Base-by-base conservation (phyloP, 2,113 vertebrate genomes). In the Cnemophilus loriae region DNA sequence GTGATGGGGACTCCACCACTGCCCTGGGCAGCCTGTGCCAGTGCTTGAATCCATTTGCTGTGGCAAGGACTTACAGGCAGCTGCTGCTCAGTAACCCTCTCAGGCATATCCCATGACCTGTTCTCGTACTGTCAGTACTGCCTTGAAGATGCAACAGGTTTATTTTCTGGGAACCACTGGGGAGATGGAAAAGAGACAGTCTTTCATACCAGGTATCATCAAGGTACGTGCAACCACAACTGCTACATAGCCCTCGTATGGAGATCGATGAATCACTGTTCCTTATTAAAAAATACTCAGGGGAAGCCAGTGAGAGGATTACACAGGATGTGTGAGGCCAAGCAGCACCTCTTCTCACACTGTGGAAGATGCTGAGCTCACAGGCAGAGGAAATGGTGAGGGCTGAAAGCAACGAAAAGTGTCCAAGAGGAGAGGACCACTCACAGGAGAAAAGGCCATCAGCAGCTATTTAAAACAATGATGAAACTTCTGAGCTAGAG, bases 121-220 rank as follows among this genome's bases (percentile, higher is more conserved):
- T 39, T 84, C 82, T 39, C 13, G 3, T 46, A 7, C 39, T 76
- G 68, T 50, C 82, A 89, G 65, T 24, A 13, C 63, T 63, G 47
- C 64, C 80, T 83, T 65, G 28, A 42, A 70, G 67, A 85, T 26
- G 42, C 11, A 39, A 84, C 63, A 93, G 64, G 83, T 93, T 88
- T 89, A 68, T 94, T 93, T 94, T 89, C 68, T 77, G 41, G 52
- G 69, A 89, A 50, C 69, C 63, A 57, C 68, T 16, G 35, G 67
- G 73, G 79, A 81, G 50, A 77, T 9, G 18, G 76, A 76, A 68
- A 78, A 79, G 42, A 84, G 33, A 69, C n/a, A 57, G 57, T 86
- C 23, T 75, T 84, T 56, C 0, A 0, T 89, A 41, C 0, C 2
- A 64, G 41, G 52, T 67, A 64, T 41, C 69, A 27, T 0, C 39